Evolutionary conservation across 2,888 invertebrate genomes (phyloP).

Genomic region (Petrophora chlorosata): DNA sequence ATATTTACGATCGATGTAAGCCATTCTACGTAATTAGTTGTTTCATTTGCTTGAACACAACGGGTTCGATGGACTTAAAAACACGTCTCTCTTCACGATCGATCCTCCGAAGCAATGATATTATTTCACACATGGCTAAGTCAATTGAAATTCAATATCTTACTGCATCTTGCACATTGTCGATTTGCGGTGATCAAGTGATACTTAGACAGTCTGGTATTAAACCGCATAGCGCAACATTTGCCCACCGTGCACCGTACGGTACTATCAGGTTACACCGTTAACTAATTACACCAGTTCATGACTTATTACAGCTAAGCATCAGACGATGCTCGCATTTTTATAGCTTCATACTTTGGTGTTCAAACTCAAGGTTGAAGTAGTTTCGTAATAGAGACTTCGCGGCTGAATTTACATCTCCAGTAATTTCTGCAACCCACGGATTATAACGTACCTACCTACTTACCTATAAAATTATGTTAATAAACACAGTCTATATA

Average conservation of each 20-base stretch:
- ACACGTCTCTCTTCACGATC: constrained; percentile 5
- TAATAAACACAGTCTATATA: no score
- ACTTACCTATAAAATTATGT: no score
- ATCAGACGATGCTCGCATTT: constrained; percentile 15
- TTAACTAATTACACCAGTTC: constrained; percentile 69
- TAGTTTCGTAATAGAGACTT: no score
- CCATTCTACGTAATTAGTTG: no score
- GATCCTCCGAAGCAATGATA: constrained; percentile 8
- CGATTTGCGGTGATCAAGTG: constrained; percentile 33
- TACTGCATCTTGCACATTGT: constrained; percentile 19
- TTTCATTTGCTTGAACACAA: background rate
- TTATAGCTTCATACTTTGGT: constrained; percentile 12
- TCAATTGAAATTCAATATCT: constrained; percentile 17
- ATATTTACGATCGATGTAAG: no score
- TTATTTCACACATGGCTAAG: constrained; percentile 17
- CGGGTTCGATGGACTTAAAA: background rate
- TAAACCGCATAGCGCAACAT: constrained; percentile 35
- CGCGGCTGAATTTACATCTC: no score
- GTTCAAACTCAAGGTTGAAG: constrained; percentile 3
- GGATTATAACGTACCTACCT: no score
- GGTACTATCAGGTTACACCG: constrained; percentile 69
- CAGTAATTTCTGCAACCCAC: no score
- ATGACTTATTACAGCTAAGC: constrained; percentile 38
- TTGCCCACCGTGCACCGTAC: constrained; percentile 42
- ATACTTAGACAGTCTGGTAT: constrained; percentile 37